Percentiles rank a stretch among this genome's conserved stretches.
phyloP scores from a whole-genome alignment of 2,797 vertebrate genomes.

The Atherinosoma microstoma region DNA sequence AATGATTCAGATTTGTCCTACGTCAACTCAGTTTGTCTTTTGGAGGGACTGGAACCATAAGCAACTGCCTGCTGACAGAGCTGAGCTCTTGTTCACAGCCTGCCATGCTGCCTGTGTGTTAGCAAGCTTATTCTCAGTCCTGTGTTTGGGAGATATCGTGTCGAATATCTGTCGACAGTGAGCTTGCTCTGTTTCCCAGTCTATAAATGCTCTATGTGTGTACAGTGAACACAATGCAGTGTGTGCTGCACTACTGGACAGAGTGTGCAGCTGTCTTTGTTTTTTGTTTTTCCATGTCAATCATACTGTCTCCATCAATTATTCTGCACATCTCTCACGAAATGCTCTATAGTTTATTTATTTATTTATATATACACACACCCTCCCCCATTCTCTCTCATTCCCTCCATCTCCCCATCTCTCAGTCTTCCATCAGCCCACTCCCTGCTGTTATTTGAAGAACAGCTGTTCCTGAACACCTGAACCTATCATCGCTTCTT shows the following conservation, averaged over 20 bases:
- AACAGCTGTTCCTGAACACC: slow-evolving; percentile 83
- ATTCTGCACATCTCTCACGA: slow-evolving; percentile 60
- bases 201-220: slow-evolving; percentile 50
- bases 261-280: slow-evolving; percentile 24
- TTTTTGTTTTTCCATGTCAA: slow-evolving; percentile 50
- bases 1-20: slow-evolving; percentile 34
- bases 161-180: slow-evolving; percentile 43
- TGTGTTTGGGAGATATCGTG: slow-evolving; percentile 59
- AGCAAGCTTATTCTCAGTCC: slow-evolving; percentile 11
- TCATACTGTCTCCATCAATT: slow-evolving; percentile 59
- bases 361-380: slow-evolving; percentile 2
- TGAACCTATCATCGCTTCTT: slow-evolving; percentile 65
- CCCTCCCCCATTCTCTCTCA: slow-evolving; percentile 19
- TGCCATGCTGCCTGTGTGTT: slow-evolving; percentile 10
- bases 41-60: slow-evolving; percentile 25
- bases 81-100: slow-evolving; percentile 29
- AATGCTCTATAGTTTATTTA: slow-evolving; percentile 43
- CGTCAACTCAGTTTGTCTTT: slow-evolving; percentile 37
- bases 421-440: slow-evolving; percentile 17
- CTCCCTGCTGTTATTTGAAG: slow-evolving; percentile 47
- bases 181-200: slow-evolving; percentile 59
- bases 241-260: slow-evolving; percentile 9
- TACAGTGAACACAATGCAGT: slow-evolving; percentile 14
- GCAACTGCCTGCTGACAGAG: slow-evolving; percentile 42
- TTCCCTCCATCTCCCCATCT: slow-evolving; percentile 27